Evolutionary conservation across 2,797 vertebrate species (phyloP), one percentile per base, ranked within the genome.

Genomic region (Tokudaia tokunoshimensis): DNA sequence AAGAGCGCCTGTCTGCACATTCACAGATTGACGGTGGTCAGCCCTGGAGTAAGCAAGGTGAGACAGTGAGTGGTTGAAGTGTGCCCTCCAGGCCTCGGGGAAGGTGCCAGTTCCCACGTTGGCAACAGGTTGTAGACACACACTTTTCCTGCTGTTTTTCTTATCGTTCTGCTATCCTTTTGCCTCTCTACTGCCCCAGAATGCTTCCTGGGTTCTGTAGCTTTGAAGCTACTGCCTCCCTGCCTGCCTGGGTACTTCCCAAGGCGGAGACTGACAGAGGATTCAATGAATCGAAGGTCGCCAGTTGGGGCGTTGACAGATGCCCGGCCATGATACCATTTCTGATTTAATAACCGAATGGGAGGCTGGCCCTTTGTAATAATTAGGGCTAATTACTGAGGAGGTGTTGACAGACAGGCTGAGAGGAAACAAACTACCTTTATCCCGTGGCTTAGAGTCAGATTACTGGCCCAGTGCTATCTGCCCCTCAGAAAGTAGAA

Each of bases 341-440:
- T 99, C 99, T 99, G 99, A 99, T 99, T 99, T 99, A 99, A 99
- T 99, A 99, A 99, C 99, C 99, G 99, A 99, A 99, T 99, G 99
- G 99, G 99, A 99, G 99, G 99, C 99, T 98, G 99, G 99, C 99
- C 99, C 99, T 99, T 99, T 99, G 99, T 99, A 99, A 99, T 99
- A 99, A 99, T 99, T 99, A 99, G 99, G 99, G 99, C 99, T 99
- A 99, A 99, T 99, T 99, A 99, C 99, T 99, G 98, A 98, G 98
- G 99, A 99, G 99, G 99, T 99, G 99, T 99, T 99, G 99, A 99
- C 99, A 99, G 99, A 99, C 97, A 84, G 98, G 98, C 99, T 99
- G 99, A 99, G 99, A 99, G 99, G 99, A 99, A 99, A 99, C 99
- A 99, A 99, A 99, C 99, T 99, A 99, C 99, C 99, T 99, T 99